A percentile compares a stretch with the other conserved stretches of the same genome.
Conservation (phyloP, 2,797 vertebrate species). For the Chiroxiphia lanceolata region DNA sequence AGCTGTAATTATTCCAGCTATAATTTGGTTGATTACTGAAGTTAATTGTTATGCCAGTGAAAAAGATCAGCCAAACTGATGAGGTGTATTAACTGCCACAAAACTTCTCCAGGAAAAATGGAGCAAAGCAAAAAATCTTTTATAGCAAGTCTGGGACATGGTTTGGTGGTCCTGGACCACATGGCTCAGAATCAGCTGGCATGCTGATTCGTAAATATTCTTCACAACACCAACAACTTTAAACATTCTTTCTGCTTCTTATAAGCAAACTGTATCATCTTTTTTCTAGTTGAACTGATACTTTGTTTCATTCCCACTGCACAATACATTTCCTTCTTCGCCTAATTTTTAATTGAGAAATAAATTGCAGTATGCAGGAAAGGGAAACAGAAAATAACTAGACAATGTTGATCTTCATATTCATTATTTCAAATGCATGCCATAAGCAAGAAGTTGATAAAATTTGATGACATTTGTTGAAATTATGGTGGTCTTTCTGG, state of each 20-base stretch:
- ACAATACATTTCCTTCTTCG: not conserved
- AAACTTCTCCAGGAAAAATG: not conserved
- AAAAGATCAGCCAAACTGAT: not conserved
- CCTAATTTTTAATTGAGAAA: not conserved
- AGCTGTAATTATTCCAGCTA: not conserved
- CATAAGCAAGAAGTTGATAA: not conserved
- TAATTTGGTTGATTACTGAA: not conserved
- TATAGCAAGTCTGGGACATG: fast-evolving
- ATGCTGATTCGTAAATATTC: not conserved
- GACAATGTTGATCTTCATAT: not conserved
- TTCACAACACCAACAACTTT: not conserved
- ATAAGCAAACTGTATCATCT: not conserved
- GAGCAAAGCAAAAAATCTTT: not conserved
- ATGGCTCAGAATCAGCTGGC: not conserved
- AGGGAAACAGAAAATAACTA: not conserved
- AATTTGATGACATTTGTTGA: not conserved
- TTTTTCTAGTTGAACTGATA: not conserved
- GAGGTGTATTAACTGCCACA: not conserved
- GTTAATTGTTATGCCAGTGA: not conserved
- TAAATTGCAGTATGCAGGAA: not conserved
- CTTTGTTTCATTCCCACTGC: not conserved
- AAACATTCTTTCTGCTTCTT: not conserved
- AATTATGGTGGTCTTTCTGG: not conserved
- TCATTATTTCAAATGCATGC: not conserved
- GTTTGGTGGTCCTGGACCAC: not conserved